Evolutionary conservation across 2,113 vertebrate genomes (phyloP), one percentile per base, ranked within the genome.

Genomic region (Desmodus rotundus): DNA sequence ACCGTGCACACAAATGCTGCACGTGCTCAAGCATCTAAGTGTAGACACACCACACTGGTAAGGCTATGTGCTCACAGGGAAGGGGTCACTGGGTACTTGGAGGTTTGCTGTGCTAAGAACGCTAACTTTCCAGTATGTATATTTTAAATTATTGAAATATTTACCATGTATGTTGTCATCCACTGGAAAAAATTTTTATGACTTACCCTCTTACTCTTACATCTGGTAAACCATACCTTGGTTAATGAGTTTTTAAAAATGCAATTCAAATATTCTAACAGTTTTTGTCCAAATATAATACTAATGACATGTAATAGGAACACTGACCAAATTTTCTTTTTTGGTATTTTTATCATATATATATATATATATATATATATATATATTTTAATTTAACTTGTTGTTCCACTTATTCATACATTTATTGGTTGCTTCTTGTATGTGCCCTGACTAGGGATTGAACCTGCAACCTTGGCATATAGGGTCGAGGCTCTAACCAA

Each of bases 211-310:
- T 68, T 56, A 83, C 19, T 7, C 1, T 15, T 61, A 80, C 15
- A 36, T 88, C 65, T 96, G 43, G 9, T 52, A 81, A 91, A 45
- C 24, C 47, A 41, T 83, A 87, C 38, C 10, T 72, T 16, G 74
- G 33, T 33, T 82, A 81, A 70, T 54, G 65, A 38, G 7, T 54
- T 82, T 89, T 63, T 45, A 16, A 78, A 89, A 68, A 47, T 47
- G 6, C 1, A 67, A 92, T 90, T 87, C 45, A 96, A 92, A 87
- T 84, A 63, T 38, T 89, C 36, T 68, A 93, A 87, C 50, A 89
- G 72, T 12, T 63, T 95, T 83, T 84, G 24, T 83, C 50, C 74
- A 77, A 73, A 78, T 91, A 28, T 4, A 88, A 33, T 81, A 87
- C 73, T 63, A 41, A 61, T 31, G 72, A 19, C 24, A 61, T 52